Evolutionary conservation across 2,888 invertebrate species (phyloP).

Genomic region (Volucella zonaria): DNA sequence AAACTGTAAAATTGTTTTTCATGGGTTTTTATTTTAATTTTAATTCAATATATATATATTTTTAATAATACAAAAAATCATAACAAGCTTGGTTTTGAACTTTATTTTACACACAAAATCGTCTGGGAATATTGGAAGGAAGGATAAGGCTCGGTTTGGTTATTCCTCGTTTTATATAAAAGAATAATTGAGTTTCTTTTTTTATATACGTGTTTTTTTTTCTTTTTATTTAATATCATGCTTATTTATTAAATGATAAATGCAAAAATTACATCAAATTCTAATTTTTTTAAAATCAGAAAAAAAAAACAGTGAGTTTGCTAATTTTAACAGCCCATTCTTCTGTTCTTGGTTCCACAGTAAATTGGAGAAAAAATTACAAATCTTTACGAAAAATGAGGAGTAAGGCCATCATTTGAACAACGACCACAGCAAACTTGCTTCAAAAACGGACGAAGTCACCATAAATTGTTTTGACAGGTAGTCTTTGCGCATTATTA

Average conservation of each 20-base stretch:
- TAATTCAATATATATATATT: not conserved
- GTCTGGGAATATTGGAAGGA: conserved; percentile 57
- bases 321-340: too few relatives aligned
- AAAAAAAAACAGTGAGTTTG: not conserved
- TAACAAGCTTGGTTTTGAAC: conserved; percentile 51
- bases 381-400: too few relatives aligned
- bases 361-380: too few relatives aligned
- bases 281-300: not conserved
- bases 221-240: conserved; percentile 4
- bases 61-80: conserved; percentile 13
- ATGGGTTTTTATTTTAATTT: conserved; percentile 20
- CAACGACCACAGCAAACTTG: too few relatives aligned
- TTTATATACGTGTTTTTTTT: not conserved
- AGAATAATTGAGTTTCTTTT: conserved; percentile 1
- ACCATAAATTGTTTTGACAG: too few relatives aligned
- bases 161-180: not conserved
- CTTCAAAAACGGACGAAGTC: too few relatives aligned
- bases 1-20: conserved; percentile 53
- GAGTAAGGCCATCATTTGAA: too few relatives aligned
- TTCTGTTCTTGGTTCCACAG: too few relatives aligned
- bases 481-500: too few relatives aligned
- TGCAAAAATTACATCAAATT: conserved; percentile 9
- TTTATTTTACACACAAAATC: conserved; percentile 47
- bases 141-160: conserved; percentile 65
- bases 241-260: conserved; percentile 13